Base-by-base conservation (phyloP, 2,113 vertebrate genomes). In the Thamnophis sirtalis region DNA sequence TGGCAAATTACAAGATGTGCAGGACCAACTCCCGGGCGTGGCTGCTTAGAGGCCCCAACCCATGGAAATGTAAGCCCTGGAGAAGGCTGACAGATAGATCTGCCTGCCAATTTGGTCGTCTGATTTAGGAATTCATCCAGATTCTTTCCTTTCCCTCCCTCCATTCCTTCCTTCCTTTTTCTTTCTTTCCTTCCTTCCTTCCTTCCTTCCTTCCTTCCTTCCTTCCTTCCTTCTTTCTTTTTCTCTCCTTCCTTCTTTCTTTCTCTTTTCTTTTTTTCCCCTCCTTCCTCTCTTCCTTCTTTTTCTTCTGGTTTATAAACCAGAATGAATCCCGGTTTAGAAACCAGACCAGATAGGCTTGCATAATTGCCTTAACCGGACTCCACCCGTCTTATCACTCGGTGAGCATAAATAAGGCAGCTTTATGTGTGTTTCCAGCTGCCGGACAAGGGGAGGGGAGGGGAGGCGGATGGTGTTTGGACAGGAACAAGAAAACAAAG, bases 161-260 rank as follows among this genome's bases (percentile, higher is more conserved):
- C 9, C 56, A 1, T 43, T 43, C 43, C 43, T 43, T 1, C 43
- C 43, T 50, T 2, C 9, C 8, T 21, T 6, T 53, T 0, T 58
- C 24, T 9, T 60, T 26, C 56, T 9, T 2, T 60, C 24, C 1
- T 3, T 26, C 24, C 3, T 24, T 26, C 24, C 0, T 28, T 9
- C 58, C 3, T 28, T 56, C 21, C 9, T 28, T 4, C 3, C 5
- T 55, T 55, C 19, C 0, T 56, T 6, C 54, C 1, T 54, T 54
- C 15, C 1, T 17, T 17, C 15, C 8, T 24, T 5, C 7, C 3
- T 9, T 8, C 0, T 8, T 22, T 21, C 56, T 0, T 5, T 21
- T 56, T 5, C 54, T 21, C 15, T 21, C 54, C 28, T 13, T 33
- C n/a, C 10, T 33, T 2, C 26, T 4, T 8, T 38, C 9, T 7